Evolutionary conservation across 2,113 vertebrate species (phyloP), one percentile per base, ranked within the genome.

Genomic region (Orycteropus afer): DNA sequence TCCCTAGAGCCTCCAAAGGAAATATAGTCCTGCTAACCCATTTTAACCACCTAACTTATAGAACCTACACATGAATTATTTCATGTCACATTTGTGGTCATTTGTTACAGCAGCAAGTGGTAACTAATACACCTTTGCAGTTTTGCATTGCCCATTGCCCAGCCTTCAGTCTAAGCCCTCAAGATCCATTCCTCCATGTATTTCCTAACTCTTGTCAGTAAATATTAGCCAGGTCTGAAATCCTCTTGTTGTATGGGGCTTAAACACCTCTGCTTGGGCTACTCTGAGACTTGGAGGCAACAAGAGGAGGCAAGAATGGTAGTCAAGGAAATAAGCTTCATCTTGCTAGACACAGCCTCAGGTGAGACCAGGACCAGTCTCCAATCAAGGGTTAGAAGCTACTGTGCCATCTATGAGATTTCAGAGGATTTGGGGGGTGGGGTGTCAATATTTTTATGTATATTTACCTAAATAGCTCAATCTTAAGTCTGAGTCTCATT

Each of bases 121-220:
- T 17, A 83, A n/a, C 20, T 7, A 9, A 47, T 45, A 59, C 1
- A 37, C 10, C 22, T 12, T 5, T 20, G 49, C 32, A 57, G 47
- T n/a, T 25, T 63, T 25, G 2, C 2, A 27, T 55, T 25, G 2
- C 22, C 27, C 40, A 11, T 49, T 27, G 9, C 74, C 18, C 23
- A 61, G 12, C 53, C 34, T 40, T 78, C 23, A 49, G 45, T 7
- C 1, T 9, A 34, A 53, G 53, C 15, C 42, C 20, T 42, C 40
- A 22, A 34, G 13, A 18, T 20, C 55, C 10, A 45, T 20, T 69
- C 25, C 5, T n/a, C 10, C 0, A 10, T 1, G 0, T 17, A 12
- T 10, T 42, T 53, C 20, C 8, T 18, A 59, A 27, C 20, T 67
- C 5, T 25, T 59, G 14, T 17, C 34, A 12, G 11, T 15, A 34